These are phyloP conservation scores for Gryllus longicercus DNA, from an alignment of 2,888 invertebrate genomes.

Conservation along the genomic window DNA sequence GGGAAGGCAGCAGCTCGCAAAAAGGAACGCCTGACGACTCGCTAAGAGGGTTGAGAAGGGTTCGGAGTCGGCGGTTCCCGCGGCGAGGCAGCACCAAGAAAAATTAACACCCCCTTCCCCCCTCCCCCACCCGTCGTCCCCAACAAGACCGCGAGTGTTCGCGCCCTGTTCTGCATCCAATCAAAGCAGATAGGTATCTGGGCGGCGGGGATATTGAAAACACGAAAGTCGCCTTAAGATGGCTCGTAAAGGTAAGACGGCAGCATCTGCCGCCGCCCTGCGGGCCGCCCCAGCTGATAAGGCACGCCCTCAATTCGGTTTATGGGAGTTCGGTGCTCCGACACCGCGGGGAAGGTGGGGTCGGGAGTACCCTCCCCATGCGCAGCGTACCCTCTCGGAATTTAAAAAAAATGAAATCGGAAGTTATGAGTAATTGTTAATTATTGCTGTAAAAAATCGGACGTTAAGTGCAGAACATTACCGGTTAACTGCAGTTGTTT, in stretches of 20 bases:
- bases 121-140: no score
- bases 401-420: no score
- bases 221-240: conserved; percentile 11
- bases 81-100: neutral
- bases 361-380: no score
- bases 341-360: no score
- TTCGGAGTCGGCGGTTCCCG: no score
- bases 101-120: neutral
- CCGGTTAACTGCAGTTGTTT: no score
- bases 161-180: neutral
- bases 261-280: neutral
- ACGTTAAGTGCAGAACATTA: no score
- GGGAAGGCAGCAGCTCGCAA: neutral
- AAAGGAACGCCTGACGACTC: neutral
- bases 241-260: neutral
- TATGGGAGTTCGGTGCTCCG: neutral
- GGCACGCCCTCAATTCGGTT: conserved; percentile 2
- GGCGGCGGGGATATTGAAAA: neutral
- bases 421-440: no score
- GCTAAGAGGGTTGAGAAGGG: neutral
- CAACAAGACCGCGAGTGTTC: no score
- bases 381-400: no score
- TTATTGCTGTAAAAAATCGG: no score
- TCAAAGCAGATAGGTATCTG: neutral
- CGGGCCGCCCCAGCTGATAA: neutral